Evolutionary conservation across 2,113 vertebrate genomes (phyloP).

Genomic region (Lathamus discolor): DNA sequence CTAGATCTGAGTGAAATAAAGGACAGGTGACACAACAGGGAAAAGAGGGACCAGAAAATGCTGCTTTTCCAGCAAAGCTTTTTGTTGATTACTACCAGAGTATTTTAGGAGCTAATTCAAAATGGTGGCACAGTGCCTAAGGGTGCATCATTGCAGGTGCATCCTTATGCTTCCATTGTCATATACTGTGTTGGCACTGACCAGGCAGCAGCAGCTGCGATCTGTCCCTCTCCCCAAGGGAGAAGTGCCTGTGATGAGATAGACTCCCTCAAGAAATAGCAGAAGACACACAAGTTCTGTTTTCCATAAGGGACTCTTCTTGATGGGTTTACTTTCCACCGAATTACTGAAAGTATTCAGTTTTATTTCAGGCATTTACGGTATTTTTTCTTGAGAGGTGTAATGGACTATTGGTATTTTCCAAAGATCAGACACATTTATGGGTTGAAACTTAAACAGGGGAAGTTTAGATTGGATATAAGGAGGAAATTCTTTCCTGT

Average conservation of each 20-base stretch:
- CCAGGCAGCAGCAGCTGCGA: not conserved
- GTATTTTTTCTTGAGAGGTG: not conserved
- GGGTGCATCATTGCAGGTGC: not conserved
- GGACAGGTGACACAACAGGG: not conserved
- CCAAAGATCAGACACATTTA: not conserved
- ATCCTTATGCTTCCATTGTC: not conserved
- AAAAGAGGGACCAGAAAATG: not conserved
- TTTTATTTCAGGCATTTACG: not conserved
- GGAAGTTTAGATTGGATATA: too few species aligned
- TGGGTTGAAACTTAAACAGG: too few species aligned
- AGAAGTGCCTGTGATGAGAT: not conserved
- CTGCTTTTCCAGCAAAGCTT: not conserved
- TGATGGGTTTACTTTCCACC: not conserved
- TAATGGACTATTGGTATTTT: not conserved
- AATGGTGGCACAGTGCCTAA: not conserved
- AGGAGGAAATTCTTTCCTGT: too few species aligned
- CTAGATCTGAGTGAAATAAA: not conserved
- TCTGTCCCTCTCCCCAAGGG: not conserved
- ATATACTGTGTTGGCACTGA: not conserved
- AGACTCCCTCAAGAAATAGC: not conserved
- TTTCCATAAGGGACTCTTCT: not conserved
- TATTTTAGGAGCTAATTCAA: not conserved
- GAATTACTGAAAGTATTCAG: not conserved
- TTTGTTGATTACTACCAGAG: not conserved
- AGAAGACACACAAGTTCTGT: not conserved